A percentile compares a stretch with the other conserved stretches of the same genome.
These are phyloP conservation scores for Leptinotarsa juncta DNA, from an alignment of 2,888 invertebrate species.

Conservation along the genomic window DNA sequence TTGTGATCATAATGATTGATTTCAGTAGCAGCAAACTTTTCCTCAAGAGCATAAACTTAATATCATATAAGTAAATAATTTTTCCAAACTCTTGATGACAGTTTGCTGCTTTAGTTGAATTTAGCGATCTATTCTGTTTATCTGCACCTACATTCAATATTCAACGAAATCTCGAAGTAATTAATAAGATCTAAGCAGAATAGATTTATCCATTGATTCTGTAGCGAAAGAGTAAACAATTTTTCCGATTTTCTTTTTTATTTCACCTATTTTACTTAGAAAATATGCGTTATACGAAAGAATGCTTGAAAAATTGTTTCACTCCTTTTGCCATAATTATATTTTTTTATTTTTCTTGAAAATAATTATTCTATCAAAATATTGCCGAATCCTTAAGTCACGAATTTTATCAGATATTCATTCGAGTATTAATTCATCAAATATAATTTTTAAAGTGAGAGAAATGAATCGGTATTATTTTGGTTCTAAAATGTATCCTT, in stretches of 20 bases:
- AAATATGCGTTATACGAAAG: not conserved
- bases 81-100: not conserved
- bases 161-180: not conserved
- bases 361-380: constrained; percentile 17
- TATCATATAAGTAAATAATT: not conserved
- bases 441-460: constrained; percentile 5
- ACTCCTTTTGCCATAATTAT: constrained; percentile 8
- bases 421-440: not conserved
- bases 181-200: not conserved
- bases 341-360: not conserved
- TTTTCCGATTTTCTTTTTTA: not conserved
- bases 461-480: constrained; percentile 38
- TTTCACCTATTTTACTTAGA: not conserved
- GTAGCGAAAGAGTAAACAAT: not conserved
- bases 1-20: constrained; percentile 6
- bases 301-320: not conserved
- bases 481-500: constrained; percentile 35
- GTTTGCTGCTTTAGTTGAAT: not conserved
- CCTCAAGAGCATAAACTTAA: not conserved
- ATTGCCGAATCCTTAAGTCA: constrained; percentile 5
- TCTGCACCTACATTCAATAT: not conserved
- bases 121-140: constrained; percentile 12
- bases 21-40: not conserved
- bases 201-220: not conserved
- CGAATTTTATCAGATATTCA: not conserved